Base-by-base conservation (phyloP, 2,888 invertebrate genomes). In the Drosophila pegasa region DNA sequence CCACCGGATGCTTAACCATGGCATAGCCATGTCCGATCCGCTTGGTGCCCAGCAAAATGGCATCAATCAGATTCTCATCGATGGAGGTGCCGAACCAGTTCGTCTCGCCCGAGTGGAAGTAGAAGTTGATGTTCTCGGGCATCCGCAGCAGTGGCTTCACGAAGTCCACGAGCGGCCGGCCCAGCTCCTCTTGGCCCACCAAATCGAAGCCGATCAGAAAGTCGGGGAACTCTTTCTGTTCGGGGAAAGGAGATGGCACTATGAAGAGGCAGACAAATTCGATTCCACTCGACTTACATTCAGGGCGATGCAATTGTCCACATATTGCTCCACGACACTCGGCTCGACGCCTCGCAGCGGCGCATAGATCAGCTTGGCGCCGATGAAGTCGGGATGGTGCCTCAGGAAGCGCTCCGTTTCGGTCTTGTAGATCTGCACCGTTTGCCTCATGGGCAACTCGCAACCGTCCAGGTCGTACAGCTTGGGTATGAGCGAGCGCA, bases 71-170 rank as follows among this genome's bases (percentile, higher is more conserved):
- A 90, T 97, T 97, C 55, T 94, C 94, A 87, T 97, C 97, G 0
- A 94, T 94, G 0, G 90, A 76, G 14, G 93, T 93, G 20, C 94
- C 96, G 81, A 93, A 94, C 96, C 96, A 96, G 87, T 96, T 94
- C 0, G 97, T 96, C 92, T 97, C 97, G 0, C 96, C 97, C 0
- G 96, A 96, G 86, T 97, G 97, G 80, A 97, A 96, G 88, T 95
- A 96, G 82, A 94, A 95, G 48, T 94, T 92, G 0, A 96, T 92
- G 35, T 90, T 70, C 0, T 93, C 90, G 0, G 93, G 92, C n/a
- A 93, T 89, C 10, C 91, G 89, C 8, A 93, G 75, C 31, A 96
- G 88, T 62, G 94, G 92, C 0, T 94, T 93, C 0, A 94, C 92
- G 68, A 95, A 96, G 20, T 94, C 93, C 18, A 93, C 89, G 0